Percentiles rank a stretch among this genome's conserved stretches.
Evolutionary conservation across 2,888 invertebrate genomes (phyloP).

Genomic region (Macrosoma leucophasiata): DNA sequence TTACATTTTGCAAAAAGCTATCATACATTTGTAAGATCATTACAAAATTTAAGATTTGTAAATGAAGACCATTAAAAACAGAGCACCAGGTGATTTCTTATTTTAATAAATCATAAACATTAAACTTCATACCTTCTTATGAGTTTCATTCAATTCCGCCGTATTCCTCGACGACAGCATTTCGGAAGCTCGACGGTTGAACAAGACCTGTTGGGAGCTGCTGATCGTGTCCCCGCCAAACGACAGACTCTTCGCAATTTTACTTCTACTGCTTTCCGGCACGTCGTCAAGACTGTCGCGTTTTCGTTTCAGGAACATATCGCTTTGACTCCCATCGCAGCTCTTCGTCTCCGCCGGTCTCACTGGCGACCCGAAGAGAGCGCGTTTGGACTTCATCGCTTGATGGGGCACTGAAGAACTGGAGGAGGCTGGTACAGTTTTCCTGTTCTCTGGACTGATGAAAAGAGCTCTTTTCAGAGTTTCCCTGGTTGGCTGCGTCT

Average conservation of each 20-base stretch:
- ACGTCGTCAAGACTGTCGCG: conserved; percentile 60
- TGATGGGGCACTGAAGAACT: conserved; percentile 59
- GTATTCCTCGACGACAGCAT: conserved; percentile 42
- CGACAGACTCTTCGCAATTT: conserved; percentile 76
- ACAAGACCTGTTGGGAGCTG: conserved; percentile 32
- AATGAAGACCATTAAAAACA: too few species aligned
- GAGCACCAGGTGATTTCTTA: too few species aligned
- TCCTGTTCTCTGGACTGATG: conserved; percentile 79
- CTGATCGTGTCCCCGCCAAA: conserved; percentile 65
- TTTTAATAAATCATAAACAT: neutral
- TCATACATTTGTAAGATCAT: too few species aligned
- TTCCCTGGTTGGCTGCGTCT: conserved; percentile 67
- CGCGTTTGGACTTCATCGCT: conserved; percentile 78
- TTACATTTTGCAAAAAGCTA: too few species aligned
- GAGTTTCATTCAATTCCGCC: conserved; percentile 75
- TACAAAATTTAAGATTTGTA: too few species aligned
- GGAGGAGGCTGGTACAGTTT: conserved; percentile 40
- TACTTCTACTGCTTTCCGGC: conserved; percentile 49
- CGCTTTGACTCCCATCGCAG: conserved; percentile 46
- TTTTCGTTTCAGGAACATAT: conserved; percentile 63
- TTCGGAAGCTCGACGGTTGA: conserved; percentile 58
- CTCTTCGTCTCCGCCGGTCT: conserved; percentile 59
- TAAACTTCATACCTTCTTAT: conserved; percentile 77
- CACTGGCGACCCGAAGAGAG: conserved; percentile 78
- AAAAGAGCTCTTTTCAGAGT: conserved; percentile 83